These are phyloP conservation scores for Tenthredo amoena DNA, from an alignment of 2,888 invertebrate genomes.

Conservation along the genomic window DNA sequence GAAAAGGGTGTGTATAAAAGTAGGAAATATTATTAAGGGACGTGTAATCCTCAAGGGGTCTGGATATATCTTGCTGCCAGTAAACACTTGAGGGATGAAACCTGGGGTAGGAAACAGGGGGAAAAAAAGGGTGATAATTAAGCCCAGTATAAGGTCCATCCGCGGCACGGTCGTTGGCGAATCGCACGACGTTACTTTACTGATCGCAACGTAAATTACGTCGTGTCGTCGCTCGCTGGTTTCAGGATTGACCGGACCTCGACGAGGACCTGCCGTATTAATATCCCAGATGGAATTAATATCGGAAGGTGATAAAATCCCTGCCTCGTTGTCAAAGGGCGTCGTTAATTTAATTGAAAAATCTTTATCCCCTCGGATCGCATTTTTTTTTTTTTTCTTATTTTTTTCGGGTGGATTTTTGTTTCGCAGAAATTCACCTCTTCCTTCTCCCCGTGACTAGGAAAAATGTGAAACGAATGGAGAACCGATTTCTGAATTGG, in stretches of 20 bases:
- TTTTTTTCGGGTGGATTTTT: not conserved
- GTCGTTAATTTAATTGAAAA: constrained; percentile 4
- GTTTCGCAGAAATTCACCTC: not conserved
- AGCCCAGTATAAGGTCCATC: not conserved
- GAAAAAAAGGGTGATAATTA: not conserved
- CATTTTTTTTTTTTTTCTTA: too few species aligned
- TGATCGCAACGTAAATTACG: constrained; percentile 17
- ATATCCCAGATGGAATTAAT: constrained; percentile 4
- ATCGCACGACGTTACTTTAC: not conserved
- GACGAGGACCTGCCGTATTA: not conserved
- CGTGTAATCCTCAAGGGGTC: not conserved
- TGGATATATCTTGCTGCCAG: not conserved
- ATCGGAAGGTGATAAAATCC: constrained; percentile 5
- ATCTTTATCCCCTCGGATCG: not conserved
- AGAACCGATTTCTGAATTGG: too few species aligned
- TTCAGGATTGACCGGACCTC: not conserved
- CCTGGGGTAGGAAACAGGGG: not conserved
- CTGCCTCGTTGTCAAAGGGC: not conserved
- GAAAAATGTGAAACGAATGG: not conserved
- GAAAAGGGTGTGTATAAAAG: not conserved
- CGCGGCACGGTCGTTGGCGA: not conserved
- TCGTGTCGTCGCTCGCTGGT: not conserved
- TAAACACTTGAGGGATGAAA: not conserved
- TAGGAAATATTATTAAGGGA: not conserved
- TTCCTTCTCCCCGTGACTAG: not conserved